Percentiles rank a stretch among this genome's conserved stretches.
These are phyloP conservation scores for Poeciliopsis turneri DNA, from an alignment of 2,797 vertebrate species.

Conservation along the genomic window DNA sequence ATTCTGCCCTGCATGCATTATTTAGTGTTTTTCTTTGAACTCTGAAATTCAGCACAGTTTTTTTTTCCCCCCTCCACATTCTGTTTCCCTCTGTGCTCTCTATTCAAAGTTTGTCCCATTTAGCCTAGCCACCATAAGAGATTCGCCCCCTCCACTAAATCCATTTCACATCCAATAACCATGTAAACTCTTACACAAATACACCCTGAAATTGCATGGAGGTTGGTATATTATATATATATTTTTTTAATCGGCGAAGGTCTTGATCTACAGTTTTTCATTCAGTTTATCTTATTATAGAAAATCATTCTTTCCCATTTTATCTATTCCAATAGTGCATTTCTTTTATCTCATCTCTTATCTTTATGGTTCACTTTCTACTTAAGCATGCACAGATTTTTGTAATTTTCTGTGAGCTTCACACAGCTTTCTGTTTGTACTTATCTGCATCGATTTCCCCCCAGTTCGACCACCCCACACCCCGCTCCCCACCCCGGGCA, in stretches of 20 bases:
- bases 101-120: constrained; percentile 80
- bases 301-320: constrained; percentile 6
- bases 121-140: constrained; percentile 68
- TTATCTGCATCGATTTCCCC: constrained; percentile 44
- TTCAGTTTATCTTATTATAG: constrained; percentile 36
- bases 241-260: constrained; percentile 46
- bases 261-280: constrained; percentile 29
- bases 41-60: constrained; percentile 75
- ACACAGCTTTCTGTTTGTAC: constrained; percentile 35
- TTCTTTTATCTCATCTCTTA: constrained; percentile 26
- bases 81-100: constrained; percentile 71
- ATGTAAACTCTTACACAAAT: constrained; percentile 54
- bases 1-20: constrained; percentile 83
- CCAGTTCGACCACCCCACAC: constrained; percentile 12
- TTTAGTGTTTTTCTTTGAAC: constrained; percentile 85
- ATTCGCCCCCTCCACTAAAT: constrained; percentile 20
- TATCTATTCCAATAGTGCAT: constrained; percentile 28
- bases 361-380: constrained; percentile 31
- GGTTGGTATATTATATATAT: constrained; percentile 41
- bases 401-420: constrained; percentile 38
- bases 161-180: constrained; percentile 63
- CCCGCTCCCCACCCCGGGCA: constrained; percentile 15
- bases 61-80: constrained; percentile 44
- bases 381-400: constrained; percentile 22
- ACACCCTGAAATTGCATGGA: constrained; percentile 45